A percentile compares a stretch with the other conserved stretches of the same genome.
phyloP scores from a whole-genome alignment of 1,140 invertebrate genomes.

The Drosophila carrolli region DNA sequence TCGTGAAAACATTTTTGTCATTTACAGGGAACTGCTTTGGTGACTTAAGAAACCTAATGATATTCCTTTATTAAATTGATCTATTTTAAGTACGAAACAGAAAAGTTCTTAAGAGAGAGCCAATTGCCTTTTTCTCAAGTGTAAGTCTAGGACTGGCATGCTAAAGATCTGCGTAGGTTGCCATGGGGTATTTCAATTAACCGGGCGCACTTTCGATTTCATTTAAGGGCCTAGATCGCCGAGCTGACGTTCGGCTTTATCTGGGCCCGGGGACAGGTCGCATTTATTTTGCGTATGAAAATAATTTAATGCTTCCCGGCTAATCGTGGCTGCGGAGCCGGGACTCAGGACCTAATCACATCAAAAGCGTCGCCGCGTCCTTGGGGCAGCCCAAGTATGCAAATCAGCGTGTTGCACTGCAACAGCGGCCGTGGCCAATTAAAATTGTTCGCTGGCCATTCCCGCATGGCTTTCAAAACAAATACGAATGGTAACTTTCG shows the following conservation, averaged over 20 bases:
- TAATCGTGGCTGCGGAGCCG: slow-evolving; percentile 21
- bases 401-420: slow-evolving; percentile 53
- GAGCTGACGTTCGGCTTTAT: slow-evolving; percentile 49
- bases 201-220: slow-evolving; percentile 77
- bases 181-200: slow-evolving; percentile 82
- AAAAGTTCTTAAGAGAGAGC: background rate
- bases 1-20: too few species aligned
- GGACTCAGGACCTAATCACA: slow-evolving; percentile 49
- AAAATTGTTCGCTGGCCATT: slow-evolving; percentile 58
- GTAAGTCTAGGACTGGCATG: slow-evolving; percentile 14
- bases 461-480: slow-evolving; percentile 39
- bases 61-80: too few species aligned
- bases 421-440: slow-evolving; percentile 54
- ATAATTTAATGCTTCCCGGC: slow-evolving; percentile 73
- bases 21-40: too few species aligned
- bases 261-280: slow-evolving; percentile 50
- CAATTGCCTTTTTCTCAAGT: background rate
- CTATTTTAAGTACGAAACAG: background rate
- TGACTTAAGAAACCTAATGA: too few species aligned
- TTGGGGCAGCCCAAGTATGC: slow-evolving; percentile 68
- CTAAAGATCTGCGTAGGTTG: slow-evolving; percentile 47
- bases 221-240: slow-evolving; percentile 46
- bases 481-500: slow-evolving; percentile 73
- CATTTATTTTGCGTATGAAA: slow-evolving; percentile 70
- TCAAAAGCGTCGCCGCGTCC: slow-evolving; percentile 71